Base-by-base conservation (phyloP, 2,797 vertebrate genomes). In the Tangara arthus region DNA sequence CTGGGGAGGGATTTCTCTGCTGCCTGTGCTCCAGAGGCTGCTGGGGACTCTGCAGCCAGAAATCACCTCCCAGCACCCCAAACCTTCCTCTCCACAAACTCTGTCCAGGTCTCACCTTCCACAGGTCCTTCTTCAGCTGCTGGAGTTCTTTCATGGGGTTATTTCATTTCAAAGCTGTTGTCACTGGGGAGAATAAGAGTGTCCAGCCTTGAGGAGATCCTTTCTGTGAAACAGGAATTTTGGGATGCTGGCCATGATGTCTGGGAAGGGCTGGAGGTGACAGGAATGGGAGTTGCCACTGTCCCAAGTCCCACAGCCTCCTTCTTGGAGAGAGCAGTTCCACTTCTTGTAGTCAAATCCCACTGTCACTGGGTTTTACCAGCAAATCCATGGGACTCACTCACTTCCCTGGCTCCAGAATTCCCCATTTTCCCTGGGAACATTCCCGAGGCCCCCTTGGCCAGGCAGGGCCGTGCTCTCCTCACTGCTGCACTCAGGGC, bases 371-470 rank as follows among this genome's bases (percentile, higher is more conserved):
- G 3, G 55, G 1, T 71, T 81, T 64, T 8, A 27, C n/a, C 42
- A 79, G 42, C 85, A 27, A 9, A 49, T 8, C n/a, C 2, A 1
- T 0, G 39, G 50, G 20, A 17, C 24, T 32, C 1, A 0, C 73
- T 69, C 4, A 1, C 52, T 65, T 49, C 22, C 3, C 2, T 32
- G 2, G 1, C 9, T 14, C 56, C 8, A 8, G 42, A 68, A 13
- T 27, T 44, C 16, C 44, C 69, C 80, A 4, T 55, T 77, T 72
- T 30, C 57, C 92, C 72, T 59, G 3, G 6, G 32, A 35, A 7
- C 1, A 3, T 14, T 59, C 32, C 86, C 4, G 2, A 6, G 69
- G 28, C 37, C 6, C 32, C 52, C 15, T 15, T 5, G 12, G 57
- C 26, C 57, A 60, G 57, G 35, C 57, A 60, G 57, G 35, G 35